Evolutionary conservation across 2,797 vertebrate genomes (phyloP), one percentile per base, ranked within the genome.

Genomic region (Ctenopoma kingsleyae): DNA sequence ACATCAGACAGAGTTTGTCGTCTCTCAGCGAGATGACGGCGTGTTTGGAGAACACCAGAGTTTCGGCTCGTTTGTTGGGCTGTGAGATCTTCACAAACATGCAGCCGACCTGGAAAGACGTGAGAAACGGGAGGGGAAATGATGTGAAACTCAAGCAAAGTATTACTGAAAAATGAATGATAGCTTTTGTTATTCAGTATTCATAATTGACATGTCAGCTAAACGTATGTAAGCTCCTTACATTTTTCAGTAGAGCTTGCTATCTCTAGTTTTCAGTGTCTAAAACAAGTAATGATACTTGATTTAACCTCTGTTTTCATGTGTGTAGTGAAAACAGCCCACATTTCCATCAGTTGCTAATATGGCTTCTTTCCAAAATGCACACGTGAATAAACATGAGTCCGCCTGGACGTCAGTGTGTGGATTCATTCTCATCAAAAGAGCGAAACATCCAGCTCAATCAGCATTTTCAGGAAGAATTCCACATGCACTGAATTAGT

Each of bases 31-130:
- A 97, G 62, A 99, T 97, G 82, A 99, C 96, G 0, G 97, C 97
- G 17, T 98, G 94, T n/a, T 96, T 95, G 68, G 98, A 99, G 92
- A 99, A 99, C 71, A 99, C 96, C 83, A 99, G 70, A 0, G 98
- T 99, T 95, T 98, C 97, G 0, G 97, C 98, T 0, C 98, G 94
- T 76, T 98, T 98, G 94, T 98, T 98, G 87, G 98, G 98, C 91
- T 99, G 98, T 0, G 97, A 98, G 93, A 99, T 99, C 94, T 99
- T 98, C 70, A 99, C 97, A 30, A 99, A 99, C 98, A 99, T 99
- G 69, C 98, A 99, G 73, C 98, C 98, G 78, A 98, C 95, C 95
- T 95, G 77, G 8, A 64, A 4, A 22, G 44, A 47, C 19, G 5
- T 16, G 38, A 40, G 15, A 40, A 40, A 36, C 10, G 1, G n/a